phyloP scores from a whole-genome alignment of 1,140 invertebrate species.

The Cecropterus lyciades region DNA sequence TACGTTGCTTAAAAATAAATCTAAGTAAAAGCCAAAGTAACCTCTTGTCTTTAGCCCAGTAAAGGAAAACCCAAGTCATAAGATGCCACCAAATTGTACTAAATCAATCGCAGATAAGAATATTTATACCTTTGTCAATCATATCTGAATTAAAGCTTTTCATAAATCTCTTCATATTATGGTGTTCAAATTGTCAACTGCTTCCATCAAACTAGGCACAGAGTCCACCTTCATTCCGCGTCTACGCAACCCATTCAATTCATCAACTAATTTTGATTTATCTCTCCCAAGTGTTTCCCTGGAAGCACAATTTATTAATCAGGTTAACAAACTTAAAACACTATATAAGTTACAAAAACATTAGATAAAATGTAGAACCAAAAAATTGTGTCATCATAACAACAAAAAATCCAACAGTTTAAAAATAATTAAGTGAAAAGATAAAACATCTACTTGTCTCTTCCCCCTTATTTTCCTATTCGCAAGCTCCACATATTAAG shows the following conservation, averaged over 20 bases:
- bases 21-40: conserved; percentile 4
- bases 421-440: too few species aligned
- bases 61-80: not conserved
- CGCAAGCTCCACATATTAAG: too few species aligned
- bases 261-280: conserved; percentile 85
- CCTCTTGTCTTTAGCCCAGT: not conserved
- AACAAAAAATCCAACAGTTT: too few species aligned
- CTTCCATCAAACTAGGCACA: conserved; percentile 84
- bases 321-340: too few species aligned
- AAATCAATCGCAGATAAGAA: not conserved
- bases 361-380: too few species aligned
- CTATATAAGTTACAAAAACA: too few species aligned
- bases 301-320: conserved; percentile 38
- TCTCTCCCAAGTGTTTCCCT: conserved; percentile 87
- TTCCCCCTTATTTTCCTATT: too few species aligned
- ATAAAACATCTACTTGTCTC: too few species aligned
- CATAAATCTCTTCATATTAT: conserved; percentile 45
- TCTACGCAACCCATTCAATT: conserved; percentile 85
- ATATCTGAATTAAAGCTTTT: conserved; percentile 7
- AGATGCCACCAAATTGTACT: conserved; percentile 3
- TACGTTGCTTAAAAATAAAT: conserved; percentile 13
- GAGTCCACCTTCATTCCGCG: conserved; percentile 86
- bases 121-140: not conserved
- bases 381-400: too few species aligned
- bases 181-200: conserved; percentile 79